Evolutionary conservation across 1,140 invertebrate genomes (phyloP), one percentile per base, ranked within the genome.

Genomic region (Diuraphis noxia): DNA sequence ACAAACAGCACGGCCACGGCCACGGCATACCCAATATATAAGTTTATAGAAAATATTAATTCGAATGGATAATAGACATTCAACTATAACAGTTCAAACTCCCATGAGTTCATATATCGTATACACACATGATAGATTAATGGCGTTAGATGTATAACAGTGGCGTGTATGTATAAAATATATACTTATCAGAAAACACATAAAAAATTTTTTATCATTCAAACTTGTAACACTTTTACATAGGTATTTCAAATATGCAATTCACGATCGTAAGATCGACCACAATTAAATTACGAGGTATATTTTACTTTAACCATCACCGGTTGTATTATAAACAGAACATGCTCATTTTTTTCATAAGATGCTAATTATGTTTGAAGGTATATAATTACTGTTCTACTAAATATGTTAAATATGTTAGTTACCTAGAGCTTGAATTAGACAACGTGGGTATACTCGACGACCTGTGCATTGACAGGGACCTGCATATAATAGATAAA

Each of bases 361-460:
- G 41, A 88, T 40, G 40, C 38, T 52, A 87, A 36, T 77, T 36
- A 77, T 17, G 8, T 36, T 36, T 8, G 36, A 52, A 87, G 36
- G 30, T 56, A 38, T 40, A 88, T 6, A 38, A 56, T 43, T 46
- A 85, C 40, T 43, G 25, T 38, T 38, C 21, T 85, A 86, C 21
- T 84, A 25, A 88, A 63, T n/a, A 63, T 40, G 86, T 88, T 88
- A 88, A 88, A 85, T 38, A 40, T 81, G 89, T 91, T 91, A 91
- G 77, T 96, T 97, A 97, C 97, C 97, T 97, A 95, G 95, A 95
- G 94, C 96, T 95, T 94, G 95, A 95, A 94, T 95, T 95, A 94
- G 96, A 95, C 95, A 97, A 95, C 94, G 96, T 96, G 94, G 97
- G 96, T 95, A 97, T 97, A 95, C 97, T 97, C 94, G 97, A 97